Percentiles rank a stretch among this genome's conserved stretches.
These are phyloP conservation scores for Callinectes sapidus DNA, from an alignment of 2,888 invertebrate species.

Conservation along the genomic window DNA sequence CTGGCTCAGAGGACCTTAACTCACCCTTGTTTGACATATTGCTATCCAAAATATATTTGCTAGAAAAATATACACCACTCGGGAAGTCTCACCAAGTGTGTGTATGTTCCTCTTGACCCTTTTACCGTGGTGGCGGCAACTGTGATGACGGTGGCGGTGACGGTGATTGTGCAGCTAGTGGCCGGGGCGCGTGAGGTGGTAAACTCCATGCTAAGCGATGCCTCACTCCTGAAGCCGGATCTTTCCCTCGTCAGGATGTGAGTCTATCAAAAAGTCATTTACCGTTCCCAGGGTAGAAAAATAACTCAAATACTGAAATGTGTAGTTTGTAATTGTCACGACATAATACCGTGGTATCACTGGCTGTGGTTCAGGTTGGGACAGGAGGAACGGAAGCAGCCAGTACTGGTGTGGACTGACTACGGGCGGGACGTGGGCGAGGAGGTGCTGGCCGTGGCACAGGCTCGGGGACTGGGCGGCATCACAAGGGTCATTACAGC, in stretches of 20 bases:
- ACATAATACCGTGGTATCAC: not conserved
- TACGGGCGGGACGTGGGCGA: conserved; percentile 63
- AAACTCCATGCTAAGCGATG: conserved; percentile 57
- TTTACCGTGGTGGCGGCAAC: not conserved
- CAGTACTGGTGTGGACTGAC: conserved; percentile 61
- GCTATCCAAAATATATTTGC: not conserved
- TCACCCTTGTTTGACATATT: not conserved
- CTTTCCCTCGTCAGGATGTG: conserved; percentile 59
- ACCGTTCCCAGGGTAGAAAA: not conserved
- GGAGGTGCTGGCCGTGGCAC: conserved; percentile 57
- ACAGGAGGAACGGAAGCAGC: conserved; percentile 55
- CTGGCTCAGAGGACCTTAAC: not conserved
- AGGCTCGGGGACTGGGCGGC: conserved; percentile 42
- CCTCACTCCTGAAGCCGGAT: conserved; percentile 54
- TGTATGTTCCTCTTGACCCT: not conserved
- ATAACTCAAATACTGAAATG: not conserved
- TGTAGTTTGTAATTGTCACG: not conserved
- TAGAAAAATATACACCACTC: not conserved
- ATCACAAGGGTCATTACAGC: conserved; percentile 64
- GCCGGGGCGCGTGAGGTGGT: conserved; percentile 64
- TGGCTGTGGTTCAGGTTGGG: conserved; percentile 41
- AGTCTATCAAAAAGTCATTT: not conserved
- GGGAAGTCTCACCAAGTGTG: not conserved
- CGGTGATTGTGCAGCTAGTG: conserved; percentile 45
- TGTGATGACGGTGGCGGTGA: not conserved